These are phyloP conservation scores for Cynopterus sphinx DNA, from an alignment of 2,797 vertebrate species.

Conservation along the genomic window DNA sequence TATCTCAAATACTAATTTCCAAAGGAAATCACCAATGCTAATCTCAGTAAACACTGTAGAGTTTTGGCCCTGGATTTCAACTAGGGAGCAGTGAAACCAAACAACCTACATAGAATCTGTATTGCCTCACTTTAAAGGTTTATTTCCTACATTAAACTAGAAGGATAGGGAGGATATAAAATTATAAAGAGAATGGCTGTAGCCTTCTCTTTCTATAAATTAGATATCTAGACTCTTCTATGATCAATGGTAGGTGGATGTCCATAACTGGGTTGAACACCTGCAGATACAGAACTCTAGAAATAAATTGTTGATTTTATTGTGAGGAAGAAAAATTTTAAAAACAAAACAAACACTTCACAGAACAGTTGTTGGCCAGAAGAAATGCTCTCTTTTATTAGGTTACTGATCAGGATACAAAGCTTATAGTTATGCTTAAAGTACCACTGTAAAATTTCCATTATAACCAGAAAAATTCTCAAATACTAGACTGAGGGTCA, in stretches of 20 bases:
- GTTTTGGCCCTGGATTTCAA: constrained; percentile 67
- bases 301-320: constrained; percentile 15
- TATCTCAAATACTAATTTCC: constrained; percentile 77
- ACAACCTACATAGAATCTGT: constrained; percentile 74
- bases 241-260: background rate
- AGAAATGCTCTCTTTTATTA: background rate
- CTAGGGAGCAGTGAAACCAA: constrained; percentile 77
- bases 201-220: constrained; percentile 56
- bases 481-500: background rate
- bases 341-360: background rate
- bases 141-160: constrained; percentile 78
- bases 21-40: constrained; percentile 73
- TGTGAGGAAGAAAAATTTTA: background rate
- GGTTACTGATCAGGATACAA: constrained; percentile 9
- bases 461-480: background rate
- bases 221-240: constrained; percentile 14
- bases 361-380: background rate
- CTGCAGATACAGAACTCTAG: constrained; percentile 23
- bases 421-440: background rate
- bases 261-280: background rate
- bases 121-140: constrained; percentile 78
- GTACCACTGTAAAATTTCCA: background rate
- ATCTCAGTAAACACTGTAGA: constrained; percentile 78
- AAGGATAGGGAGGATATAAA: constrained; percentile 67
- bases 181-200: constrained; percentile 33